Conservation (phyloP, 2,797 vertebrate genomes). For the Antennarius maculatus region DNA sequence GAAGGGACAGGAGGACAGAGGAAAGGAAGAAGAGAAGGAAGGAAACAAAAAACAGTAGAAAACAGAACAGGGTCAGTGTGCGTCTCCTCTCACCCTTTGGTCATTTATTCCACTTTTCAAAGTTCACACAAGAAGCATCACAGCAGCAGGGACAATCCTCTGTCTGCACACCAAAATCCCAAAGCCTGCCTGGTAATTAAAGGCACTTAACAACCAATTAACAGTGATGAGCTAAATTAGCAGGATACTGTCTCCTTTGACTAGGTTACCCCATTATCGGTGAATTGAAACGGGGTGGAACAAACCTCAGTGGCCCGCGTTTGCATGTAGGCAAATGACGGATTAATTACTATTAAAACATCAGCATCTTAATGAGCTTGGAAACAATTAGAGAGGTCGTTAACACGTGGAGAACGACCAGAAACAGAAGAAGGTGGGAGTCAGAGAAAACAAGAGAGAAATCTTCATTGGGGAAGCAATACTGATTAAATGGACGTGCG, state of each 20-base stretch:
- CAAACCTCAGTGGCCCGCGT: conserved; percentile 78
- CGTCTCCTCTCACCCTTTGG: conserved; percentile 45
- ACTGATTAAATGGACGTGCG: conserved; percentile 81
- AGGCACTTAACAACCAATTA: conserved; percentile 83
- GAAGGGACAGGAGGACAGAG: conserved; percentile 67
- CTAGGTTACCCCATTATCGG: conserved; percentile 72
- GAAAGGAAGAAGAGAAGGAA: conserved; percentile 52
- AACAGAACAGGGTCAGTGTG: conserved; percentile 58
- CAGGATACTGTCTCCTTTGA: conserved; percentile 78
- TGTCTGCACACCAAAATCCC: conserved; percentile 70
- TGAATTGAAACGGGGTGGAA: conserved; percentile 70
- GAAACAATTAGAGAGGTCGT: conserved; percentile 81
- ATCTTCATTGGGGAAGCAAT: conserved; percentile 79
- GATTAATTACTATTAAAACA: conserved; percentile 85
- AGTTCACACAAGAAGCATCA: conserved; percentile 72
- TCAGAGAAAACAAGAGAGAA: conserved; percentile 69
- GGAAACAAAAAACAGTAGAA: conserved; percentile 28
- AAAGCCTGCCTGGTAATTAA: conserved; percentile 79
- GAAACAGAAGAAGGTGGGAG: conserved; percentile 51
- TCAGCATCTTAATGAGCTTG: conserved; percentile 79
- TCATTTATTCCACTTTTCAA: conserved; percentile 69
- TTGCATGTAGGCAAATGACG: conserved; percentile 81
- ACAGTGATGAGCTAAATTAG: conserved; percentile 83
- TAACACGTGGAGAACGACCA: conserved; percentile 69
- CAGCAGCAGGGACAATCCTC: conserved; percentile 55